Evolutionary conservation across 2,888 invertebrate genomes (phyloP), one percentile per base, ranked within the genome.

Genomic region (Catocala nupta): DNA sequence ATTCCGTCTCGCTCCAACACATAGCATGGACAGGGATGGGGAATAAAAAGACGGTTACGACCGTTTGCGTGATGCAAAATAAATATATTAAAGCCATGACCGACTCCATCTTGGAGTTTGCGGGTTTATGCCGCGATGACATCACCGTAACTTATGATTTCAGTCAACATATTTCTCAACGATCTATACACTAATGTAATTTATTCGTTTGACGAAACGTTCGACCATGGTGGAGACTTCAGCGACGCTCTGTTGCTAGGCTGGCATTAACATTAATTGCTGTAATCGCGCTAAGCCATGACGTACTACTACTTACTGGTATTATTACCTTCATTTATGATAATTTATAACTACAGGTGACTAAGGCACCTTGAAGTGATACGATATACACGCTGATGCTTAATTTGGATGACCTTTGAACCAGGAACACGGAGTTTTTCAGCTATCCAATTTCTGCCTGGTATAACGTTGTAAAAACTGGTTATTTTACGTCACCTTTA

Each of bases 101-200:
- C 84, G 88, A 87, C 86, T 88, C 89, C 87, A 86, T 87, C 86
- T 89, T 86, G 88, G 79, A 81, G 81, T 77, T 81, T 82, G 81
- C 75, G 79, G 83, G 81, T 83, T 87, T 85, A 80, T 80, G 82
- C 71, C 66, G 73, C 80, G 89, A 90, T 93, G 93, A 93, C 92
- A 92, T 93, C 93, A 93, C 82, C 90, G 83, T 84, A 82, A 85
- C 87, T 92, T 92, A 91, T 91, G 89, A 90, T 89, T 91, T 88
- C 85, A 89, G 88, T 89, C 85, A 91, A 92, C 84, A 91, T 77
- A 68, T 68, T 71, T 76, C 78, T 78, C 73, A 75, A 70, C 81
- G 85, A 82, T 78, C 76, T 81, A 77, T 83, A 77, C 64, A 78
- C 77, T 84, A 78, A 82, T 81, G 75, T 86, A 83, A 73, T 70